Evolutionary conservation across 1,140 invertebrate species (phyloP), one percentile per base, ranked within the genome.

Genomic region (Drosophila ficusphila): DNA sequence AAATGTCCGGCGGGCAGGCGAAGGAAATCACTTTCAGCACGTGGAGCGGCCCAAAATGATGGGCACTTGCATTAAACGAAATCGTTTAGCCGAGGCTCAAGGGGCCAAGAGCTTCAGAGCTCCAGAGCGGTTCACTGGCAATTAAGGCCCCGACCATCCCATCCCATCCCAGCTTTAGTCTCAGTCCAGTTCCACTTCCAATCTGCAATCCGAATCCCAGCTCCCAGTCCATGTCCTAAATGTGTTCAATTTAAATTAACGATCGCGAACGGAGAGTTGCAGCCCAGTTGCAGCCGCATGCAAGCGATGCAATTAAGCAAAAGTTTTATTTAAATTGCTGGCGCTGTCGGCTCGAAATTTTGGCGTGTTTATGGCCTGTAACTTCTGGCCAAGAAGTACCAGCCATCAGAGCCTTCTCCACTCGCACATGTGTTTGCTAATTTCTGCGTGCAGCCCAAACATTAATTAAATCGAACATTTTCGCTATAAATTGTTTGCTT

Each of bases 201-300:
- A 29, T 25, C 21, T 16, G n/a, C n/a, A 8, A 14, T 23, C n/a
- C 19, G 21, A 11, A 31, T 39, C 23, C 12, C 14, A 33, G 18
- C 19, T 36, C 12, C 34, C 11, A 42, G 34, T 76, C 73, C 81
- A 88, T 86, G 82, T 86, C 81, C 81, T 76, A 88, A 86, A 86
- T 86, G 81, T 86, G 81, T 88, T 88, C 81, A 86, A 88, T 86
- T 86, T 86, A 86, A 88, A 86, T 86, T 86, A 86, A 86, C 81
- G 81, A 86, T 88, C 79, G 65, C 75, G 78, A 70, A 61, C 73
- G 74, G 61, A 68, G 46, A 49, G 27, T 11, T 38, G 49, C 29
- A 14, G 48, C 52, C 12, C 58, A 62, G 47, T 48, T 67, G 31
- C 58, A 73, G 58, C 57, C 68, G 78, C 76, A 79, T 85, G 79